Percentiles rank a stretch among this genome's conserved stretches.
Conservation (phyloP, 2,113 vertebrate genomes). For the Tenrec ecaudatus region DNA sequence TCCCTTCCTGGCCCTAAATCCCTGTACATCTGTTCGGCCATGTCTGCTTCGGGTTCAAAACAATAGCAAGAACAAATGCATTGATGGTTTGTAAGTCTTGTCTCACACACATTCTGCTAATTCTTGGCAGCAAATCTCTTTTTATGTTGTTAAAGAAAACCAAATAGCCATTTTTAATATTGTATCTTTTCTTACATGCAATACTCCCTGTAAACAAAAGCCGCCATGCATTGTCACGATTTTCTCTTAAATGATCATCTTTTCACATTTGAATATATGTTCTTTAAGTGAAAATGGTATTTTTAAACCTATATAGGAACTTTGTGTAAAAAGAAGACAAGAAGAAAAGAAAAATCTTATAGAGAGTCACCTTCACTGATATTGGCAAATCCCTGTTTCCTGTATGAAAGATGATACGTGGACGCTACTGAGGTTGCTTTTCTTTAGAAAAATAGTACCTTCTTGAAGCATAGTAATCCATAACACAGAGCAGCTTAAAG, state of each 20-base stretch:
- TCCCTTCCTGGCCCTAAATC: slow-evolving; percentile 76
- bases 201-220: background rate
- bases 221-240: background rate
- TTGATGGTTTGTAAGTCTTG: slow-evolving; percentile 81
- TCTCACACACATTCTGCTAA: slow-evolving; percentile 82
- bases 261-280: slow-evolving; percentile 19
- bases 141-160: slow-evolving; percentile 62
- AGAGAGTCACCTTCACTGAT: slow-evolving; percentile 25
- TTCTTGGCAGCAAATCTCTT: slow-evolving; percentile 80
- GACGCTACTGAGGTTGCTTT: background rate
- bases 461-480: background rate
- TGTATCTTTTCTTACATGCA: slow-evolving; percentile 62
- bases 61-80: slow-evolving; percentile 70
- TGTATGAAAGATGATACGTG: slow-evolving; percentile 25
- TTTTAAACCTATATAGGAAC: slow-evolving; percentile 22
- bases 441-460: background rate
- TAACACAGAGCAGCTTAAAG: background rate
- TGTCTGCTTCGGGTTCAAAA: slow-evolving; percentile 75
- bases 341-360: background rate
- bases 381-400: background rate
- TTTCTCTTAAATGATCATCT: slow-evolving; percentile 14
- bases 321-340: background rate
- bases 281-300: background rate
- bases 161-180: slow-evolving; percentile 49
- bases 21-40: slow-evolving; percentile 78